A percentile compares a stretch with the other conserved stretches of the same genome.
phyloP scores from a whole-genome alignment of 2,797 vertebrate genomes.

The Amphiprion clarkii region DNA sequence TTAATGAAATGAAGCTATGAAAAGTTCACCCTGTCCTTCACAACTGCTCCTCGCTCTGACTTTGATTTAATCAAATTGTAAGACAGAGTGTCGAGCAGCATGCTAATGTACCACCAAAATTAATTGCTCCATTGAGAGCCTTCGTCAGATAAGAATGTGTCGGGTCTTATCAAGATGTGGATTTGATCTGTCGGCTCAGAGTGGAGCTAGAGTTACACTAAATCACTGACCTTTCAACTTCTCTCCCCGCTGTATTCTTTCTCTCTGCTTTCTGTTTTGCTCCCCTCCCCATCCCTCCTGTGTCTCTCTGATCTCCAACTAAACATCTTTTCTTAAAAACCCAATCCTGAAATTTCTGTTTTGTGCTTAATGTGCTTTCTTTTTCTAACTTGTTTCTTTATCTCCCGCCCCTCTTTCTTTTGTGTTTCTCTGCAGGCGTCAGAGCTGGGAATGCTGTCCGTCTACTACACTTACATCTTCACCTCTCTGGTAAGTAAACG shows the following conservation, averaged over 20 bases:
- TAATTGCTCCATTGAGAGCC: conserved; percentile 72
- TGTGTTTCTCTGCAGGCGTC: conserved; percentile 90
- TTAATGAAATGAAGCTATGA: conserved; percentile 66
- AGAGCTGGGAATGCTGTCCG: conserved; percentile 97
- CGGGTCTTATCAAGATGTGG: conserved; percentile 72
- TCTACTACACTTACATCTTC: conserved; percentile 99
- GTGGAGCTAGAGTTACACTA: conserved; percentile 56
- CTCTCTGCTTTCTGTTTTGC: conserved; percentile 14
- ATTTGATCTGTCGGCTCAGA: conserved; percentile 70
- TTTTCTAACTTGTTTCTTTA: conserved; percentile 18
- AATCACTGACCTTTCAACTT: conserved; percentile 75
- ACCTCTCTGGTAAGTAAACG: conserved; percentile 95
- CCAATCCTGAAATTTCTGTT: conserved; percentile 7
- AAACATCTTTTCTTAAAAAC: conserved; percentile 30
- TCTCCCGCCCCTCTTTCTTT: conserved; percentile 50
- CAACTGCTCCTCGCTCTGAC: conserved; percentile 68
- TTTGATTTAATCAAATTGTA: conserved; percentile 81
- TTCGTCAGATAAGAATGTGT: conserved; percentile 72
- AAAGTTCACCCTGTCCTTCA: conserved; percentile 80
- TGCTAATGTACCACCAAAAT: conserved; percentile 74
- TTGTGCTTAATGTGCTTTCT: conserved; percentile 8
- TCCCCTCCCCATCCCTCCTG: not conserved
- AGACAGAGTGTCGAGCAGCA: conserved; percentile 62
- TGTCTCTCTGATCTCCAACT: conserved; percentile 35
- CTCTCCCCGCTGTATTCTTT: conserved; percentile 45